Percentiles rank a stretch among this genome's conserved stretches.
Evolutionary conservation across 1,140 invertebrate species (phyloP).

Genomic region (Penaeus chinensis): DNA sequence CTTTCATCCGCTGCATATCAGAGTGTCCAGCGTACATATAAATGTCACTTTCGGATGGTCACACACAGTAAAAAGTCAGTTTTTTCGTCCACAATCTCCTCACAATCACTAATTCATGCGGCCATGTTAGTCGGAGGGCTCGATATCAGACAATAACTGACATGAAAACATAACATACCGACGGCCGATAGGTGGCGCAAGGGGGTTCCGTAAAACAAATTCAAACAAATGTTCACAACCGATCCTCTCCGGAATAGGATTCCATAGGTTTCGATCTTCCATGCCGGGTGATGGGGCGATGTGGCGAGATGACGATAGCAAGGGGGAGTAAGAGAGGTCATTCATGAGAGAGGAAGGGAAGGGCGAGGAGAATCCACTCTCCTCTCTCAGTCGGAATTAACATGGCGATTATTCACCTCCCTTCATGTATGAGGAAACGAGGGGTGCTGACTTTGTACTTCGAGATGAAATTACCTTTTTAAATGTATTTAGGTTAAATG

Average conservation of each 20-base stretch:
- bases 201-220: background rate
- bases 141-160: conserved; percentile 56
- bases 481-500: too few relatives aligned
- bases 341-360: background rate
- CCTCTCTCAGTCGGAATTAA: too few relatives aligned
- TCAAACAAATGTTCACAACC: background rate
- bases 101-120: conserved; percentile 60
- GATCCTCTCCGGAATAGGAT: background rate
- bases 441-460: too few relatives aligned
- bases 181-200: conserved; percentile 53
- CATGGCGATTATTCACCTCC: too few relatives aligned
- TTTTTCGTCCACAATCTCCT: conserved; percentile 52
- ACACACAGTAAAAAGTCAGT: conserved; percentile 54
- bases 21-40: conserved; percentile 62
- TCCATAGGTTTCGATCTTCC: background rate
- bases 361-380: too few relatives aligned
- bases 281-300: background rate
- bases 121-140: conserved; percentile 60
- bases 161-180: conserved; percentile 30
- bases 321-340: conserved; percentile 8
- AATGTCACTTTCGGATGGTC: conserved; percentile 47
- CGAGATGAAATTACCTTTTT: too few relatives aligned
- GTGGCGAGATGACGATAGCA: background rate
- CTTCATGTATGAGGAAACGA: too few relatives aligned
- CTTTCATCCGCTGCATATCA: conserved; percentile 62